Evolutionary conservation across 2,888 invertebrate genomes (phyloP), one percentile per base, ranked within the genome.

Genomic region (Drosophila colorata): DNA sequence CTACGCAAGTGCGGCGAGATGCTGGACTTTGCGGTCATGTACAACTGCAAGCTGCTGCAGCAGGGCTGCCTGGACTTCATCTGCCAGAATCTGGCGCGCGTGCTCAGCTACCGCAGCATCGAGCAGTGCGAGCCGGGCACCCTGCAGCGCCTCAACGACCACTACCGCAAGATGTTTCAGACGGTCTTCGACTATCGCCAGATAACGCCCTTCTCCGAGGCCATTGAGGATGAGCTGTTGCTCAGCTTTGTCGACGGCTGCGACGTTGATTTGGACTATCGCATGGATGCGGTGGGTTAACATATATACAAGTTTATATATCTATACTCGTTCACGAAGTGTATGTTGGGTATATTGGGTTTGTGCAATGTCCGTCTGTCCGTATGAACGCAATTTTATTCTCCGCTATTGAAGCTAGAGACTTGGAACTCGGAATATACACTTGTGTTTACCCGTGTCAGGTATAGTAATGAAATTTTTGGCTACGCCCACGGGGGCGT

Each of bases 1-100:
- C 92, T 97, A 61, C 95, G 95, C 87, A 97, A 97, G 92, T 96
- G 95, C 61, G 93, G 95, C 0, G 96, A 97, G 80, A 93, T 97
- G 65, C 93, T 97, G 59, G 95, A 96, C 82, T 95, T 97, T 85
- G 95, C 97, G 0, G 93, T 94, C 71, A 94, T 95, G 9, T 97
- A 96, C 92, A 96, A 97, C 89, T 96, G 97, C 5, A 90, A 92
- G 0, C 94, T 96, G 74, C 92, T 98, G 13, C 95, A 95, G 91
- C 92, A 93, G 13, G 95, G 94, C 66, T 96, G 96, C 90, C 94
- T 96, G 94, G 95, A 96, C 84, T 97, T 95, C 87, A 95, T 97
- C 64, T 94, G 94, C 5, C 93, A 95, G 49, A 98, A 98, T 91
- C 91, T 97, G 43, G 93, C 95, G 5, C 93, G 95, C 16, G 92